Evolutionary conservation across 2,888 invertebrate species (phyloP).

Genomic region (Pseudolycoriella hygida): DNA sequence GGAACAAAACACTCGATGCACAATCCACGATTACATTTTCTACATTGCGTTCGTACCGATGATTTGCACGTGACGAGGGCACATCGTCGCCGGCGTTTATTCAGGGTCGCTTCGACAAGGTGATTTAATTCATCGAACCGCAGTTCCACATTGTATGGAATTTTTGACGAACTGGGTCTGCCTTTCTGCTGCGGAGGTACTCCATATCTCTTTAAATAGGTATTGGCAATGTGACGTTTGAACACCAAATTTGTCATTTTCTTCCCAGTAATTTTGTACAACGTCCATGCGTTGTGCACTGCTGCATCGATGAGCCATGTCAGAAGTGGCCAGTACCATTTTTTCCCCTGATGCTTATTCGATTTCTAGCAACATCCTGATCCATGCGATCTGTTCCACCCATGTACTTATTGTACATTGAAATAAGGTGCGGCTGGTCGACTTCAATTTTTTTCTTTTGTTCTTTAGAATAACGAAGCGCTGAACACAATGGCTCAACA

Average conservation of each 20-base stretch:
- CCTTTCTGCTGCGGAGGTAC: not conserved
- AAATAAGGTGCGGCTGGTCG: not conserved
- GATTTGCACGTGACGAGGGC: not conserved
- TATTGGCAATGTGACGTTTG: no score
- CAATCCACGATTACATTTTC: not conserved
- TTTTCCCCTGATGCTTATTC: not conserved
- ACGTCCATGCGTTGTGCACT: not conserved
- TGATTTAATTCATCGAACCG: not conserved
- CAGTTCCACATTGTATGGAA: no score
- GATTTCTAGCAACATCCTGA: not conserved
- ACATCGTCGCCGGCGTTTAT: not conserved
- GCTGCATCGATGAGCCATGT: not conserved
- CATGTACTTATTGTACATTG: not conserved
- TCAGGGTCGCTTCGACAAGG: not conserved
- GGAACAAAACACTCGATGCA: not conserved
- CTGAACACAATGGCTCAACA: not conserved
- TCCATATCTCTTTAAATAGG: no score
- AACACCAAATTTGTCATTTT: not conserved
- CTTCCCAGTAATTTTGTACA: not conserved
- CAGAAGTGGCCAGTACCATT: not conserved
- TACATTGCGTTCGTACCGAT: not conserved
- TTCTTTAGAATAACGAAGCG: not conserved
- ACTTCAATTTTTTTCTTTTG: not conserved
- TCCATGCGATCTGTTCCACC: not conserved
- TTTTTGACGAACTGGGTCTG: not conserved